These are phyloP conservation scores for Aphidius ervi DNA, from an alignment of 1,140 invertebrate genomes.

Conservation along the genomic window DNA sequence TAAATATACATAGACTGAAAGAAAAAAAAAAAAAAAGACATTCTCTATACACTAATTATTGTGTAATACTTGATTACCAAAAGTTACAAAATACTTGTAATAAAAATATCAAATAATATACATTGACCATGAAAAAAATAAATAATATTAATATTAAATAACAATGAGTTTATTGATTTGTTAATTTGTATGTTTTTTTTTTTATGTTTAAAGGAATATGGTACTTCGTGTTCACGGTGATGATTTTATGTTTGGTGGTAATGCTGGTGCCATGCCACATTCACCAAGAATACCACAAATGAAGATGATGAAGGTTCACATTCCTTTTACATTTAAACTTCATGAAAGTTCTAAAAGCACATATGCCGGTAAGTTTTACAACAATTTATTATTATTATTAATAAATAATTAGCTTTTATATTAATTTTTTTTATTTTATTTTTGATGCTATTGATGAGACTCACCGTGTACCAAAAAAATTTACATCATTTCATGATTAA, in stretches of 20 bases:
- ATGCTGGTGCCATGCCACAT: constrained; percentile 54
- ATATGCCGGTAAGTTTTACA: constrained; percentile 43
- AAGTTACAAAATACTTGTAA: neutral
- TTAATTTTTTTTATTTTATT: too few species aligned
- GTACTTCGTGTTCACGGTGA: constrained; percentile 68
- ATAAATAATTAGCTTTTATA: too few species aligned
- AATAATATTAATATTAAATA: neutral
- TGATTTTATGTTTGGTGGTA: constrained; percentile 61
- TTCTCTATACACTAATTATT: too few species aligned
- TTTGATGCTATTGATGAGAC: too few species aligned
- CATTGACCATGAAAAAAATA: neutral
- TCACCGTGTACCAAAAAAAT: too few species aligned
- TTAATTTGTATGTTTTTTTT: neutral
- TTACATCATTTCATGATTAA: too few species aligned
- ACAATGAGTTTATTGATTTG: neutral
- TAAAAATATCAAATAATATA: neutral
- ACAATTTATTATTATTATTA: too few species aligned
- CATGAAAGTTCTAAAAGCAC: constrained; percentile 59
- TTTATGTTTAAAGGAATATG: constrained; percentile 58
- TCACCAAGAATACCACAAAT: constrained; percentile 66
- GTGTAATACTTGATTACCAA: too few species aligned
- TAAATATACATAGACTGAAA: too few species aligned
- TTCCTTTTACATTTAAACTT: constrained; percentile 73
- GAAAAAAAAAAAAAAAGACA: too few species aligned
- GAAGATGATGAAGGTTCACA: constrained; percentile 76